phyloP scores from a whole-genome alignment of 1,140 invertebrate genomes.

The Laodelphax striatellus region DNA sequence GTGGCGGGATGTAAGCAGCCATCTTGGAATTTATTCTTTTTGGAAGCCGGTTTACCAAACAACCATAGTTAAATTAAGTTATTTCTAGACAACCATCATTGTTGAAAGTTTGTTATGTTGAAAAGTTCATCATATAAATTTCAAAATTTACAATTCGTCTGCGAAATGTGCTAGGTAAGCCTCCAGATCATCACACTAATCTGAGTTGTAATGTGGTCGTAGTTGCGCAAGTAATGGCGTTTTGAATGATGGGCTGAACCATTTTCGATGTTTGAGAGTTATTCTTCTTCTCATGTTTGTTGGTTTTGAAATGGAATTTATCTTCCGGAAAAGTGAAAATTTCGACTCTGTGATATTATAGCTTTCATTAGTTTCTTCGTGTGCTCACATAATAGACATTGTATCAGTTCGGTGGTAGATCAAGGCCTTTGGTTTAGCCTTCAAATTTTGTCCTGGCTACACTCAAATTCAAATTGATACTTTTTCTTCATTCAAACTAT shows the following conservation, averaged over 20 bases:
- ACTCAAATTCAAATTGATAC: no score
- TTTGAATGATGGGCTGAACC: neutral
- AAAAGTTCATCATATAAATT: neutral
- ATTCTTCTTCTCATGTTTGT: no score
- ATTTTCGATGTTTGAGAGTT: no score
- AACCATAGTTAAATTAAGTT: neutral
- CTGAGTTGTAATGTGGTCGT: neutral
- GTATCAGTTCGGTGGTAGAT: no score
- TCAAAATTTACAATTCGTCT: neutral
- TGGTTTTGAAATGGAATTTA: no score
- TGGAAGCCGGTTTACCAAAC: conserved; percentile 3
- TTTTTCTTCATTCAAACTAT: no score
- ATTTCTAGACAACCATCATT: neutral
- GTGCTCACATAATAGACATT: no score
- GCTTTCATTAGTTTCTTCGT: no score
- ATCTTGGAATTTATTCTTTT: conserved; percentile 8
- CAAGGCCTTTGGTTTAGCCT: no score
- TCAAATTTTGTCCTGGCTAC: no score
- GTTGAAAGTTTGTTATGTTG: neutral
- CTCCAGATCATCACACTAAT: neutral
- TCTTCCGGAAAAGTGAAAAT: no score
- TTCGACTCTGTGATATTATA: no score
- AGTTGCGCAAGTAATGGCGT: conserved; percentile 15
- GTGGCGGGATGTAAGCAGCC: conserved; percentile 12
- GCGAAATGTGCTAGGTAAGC: conserved; percentile 9